These are phyloP conservation scores for Irena cyanogastra DNA, from an alignment of 2,113 vertebrate genomes.

Conservation along the genomic window DNA sequence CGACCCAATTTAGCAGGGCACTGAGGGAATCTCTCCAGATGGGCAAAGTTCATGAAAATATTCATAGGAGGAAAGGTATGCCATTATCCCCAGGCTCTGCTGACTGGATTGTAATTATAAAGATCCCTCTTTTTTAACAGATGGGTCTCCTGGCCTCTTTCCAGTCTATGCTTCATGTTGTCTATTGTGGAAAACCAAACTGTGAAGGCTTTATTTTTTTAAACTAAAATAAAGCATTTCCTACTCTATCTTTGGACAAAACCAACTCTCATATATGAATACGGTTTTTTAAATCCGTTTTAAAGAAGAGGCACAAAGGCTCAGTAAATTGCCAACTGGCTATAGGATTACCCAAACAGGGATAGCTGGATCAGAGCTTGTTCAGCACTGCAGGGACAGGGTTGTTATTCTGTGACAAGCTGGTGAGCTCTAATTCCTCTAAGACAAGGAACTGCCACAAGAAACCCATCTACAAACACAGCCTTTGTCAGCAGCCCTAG, in stretches of 20 bases:
- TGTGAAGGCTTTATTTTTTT: no score
- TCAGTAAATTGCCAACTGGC: not conserved
- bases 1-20: constrained; percentile 21
- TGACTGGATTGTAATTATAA: constrained; percentile 51
- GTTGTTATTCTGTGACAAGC: not conserved
- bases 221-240: not conserved
- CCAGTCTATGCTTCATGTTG: constrained; percentile 40
- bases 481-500: not conserved
- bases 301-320: not conserved
- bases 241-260: not conserved
- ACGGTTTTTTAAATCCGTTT: accelerated
- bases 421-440: not conserved
- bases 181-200: not conserved
- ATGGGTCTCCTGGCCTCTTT: constrained; percentile 64
- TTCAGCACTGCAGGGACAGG: not conserved
- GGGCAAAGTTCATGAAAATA: constrained; percentile 52
- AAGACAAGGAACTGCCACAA: not conserved
- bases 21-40: constrained; percentile 46
- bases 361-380: not conserved
- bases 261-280: accelerated
- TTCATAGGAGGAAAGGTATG: constrained; percentile 54
- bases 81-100: constrained; percentile 22
- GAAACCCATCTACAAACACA: accelerated
- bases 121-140: constrained; percentile 47
- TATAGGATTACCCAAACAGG: not conserved